Evolutionary conservation across 2,797 vertebrate species (phyloP).

Genomic region (Melanotaenia trifasciata): DNA sequence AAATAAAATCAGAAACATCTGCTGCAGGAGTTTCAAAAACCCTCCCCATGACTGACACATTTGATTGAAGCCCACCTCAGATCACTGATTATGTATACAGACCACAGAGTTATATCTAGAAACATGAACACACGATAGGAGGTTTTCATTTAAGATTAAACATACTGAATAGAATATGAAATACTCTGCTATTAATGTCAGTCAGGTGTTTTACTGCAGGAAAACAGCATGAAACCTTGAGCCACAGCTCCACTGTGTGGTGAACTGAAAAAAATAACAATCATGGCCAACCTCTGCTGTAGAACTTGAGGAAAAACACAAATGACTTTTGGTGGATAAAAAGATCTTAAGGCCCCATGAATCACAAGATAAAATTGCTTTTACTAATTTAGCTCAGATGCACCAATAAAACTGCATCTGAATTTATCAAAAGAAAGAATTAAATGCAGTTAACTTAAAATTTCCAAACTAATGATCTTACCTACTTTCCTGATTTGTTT

Average conservation of each 20-base stretch:
- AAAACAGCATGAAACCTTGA: constrained; percentile 31
- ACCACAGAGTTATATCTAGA: background rate
- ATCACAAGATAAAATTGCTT: background rate
- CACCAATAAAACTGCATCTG: background rate
- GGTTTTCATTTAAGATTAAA: constrained; percentile 33
- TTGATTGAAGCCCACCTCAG: background rate
- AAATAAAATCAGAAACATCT: constrained; percentile 36
- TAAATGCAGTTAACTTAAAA: too few species aligned
- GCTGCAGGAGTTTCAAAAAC: constrained; percentile 22
- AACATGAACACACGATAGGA: background rate
- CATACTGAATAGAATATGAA: constrained; percentile 3
- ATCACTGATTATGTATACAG: constrained; percentile 3
- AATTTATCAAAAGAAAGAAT: background rate
- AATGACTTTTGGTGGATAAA: background rate
- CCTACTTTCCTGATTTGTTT: too few species aligned
- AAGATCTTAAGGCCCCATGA: background rate
- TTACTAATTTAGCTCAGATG: background rate
- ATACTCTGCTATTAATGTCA: background rate
- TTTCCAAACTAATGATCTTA: too few species aligned
- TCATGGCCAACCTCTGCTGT: background rate
- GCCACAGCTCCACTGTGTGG: constrained; percentile 72
- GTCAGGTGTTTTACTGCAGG: constrained; percentile 4
- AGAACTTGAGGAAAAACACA: background rate
- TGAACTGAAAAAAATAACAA: background rate
- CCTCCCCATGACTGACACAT: background rate